phyloP scores from a whole-genome alignment of 2,797 vertebrate genomes.

The Silurus lanzhouensis region DNA sequence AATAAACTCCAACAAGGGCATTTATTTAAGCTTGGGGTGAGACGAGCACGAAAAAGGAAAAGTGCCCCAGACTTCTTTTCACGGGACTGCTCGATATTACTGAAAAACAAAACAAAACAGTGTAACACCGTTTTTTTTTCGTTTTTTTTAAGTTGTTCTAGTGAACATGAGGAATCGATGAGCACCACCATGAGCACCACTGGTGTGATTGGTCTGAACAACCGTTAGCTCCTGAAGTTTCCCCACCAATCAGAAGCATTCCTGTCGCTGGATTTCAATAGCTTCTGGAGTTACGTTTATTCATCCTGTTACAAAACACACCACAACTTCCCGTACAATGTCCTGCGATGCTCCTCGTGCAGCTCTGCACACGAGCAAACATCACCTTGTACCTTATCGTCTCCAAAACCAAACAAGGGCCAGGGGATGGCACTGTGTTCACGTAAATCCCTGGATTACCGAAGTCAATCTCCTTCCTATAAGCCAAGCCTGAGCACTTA shows the following conservation, averaged over 20 bases:
- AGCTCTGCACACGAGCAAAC: too few species aligned
- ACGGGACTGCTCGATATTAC: background rate
- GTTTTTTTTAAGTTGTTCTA: background rate
- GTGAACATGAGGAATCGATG: background rate
- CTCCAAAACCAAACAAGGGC: background rate
- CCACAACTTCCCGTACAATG: too few species aligned
- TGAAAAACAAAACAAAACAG: background rate
- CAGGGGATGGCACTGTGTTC: background rate
- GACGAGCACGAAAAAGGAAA: slow-evolving; percentile 3
- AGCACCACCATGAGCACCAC: too few species aligned
- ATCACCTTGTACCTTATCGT: background rate
- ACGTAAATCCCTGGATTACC: background rate
- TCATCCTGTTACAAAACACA: background rate
- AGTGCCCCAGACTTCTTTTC: slow-evolving; percentile 13
- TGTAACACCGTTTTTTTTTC: background rate
- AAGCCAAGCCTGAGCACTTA: background rate
- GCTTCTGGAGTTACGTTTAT: background rate
- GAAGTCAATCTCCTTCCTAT: background rate
- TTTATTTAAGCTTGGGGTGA: slow-evolving; percentile 15
- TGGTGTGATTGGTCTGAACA: background rate
- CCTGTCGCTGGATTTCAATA: background rate
- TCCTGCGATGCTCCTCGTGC: background rate
- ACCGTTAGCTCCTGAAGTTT: background rate
- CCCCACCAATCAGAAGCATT: background rate
- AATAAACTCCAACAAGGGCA: slow-evolving; percentile 31